Evolutionary conservation across 1,140 invertebrate genomes (phyloP).

Genomic region (Homalodisca vitripennis): DNA sequence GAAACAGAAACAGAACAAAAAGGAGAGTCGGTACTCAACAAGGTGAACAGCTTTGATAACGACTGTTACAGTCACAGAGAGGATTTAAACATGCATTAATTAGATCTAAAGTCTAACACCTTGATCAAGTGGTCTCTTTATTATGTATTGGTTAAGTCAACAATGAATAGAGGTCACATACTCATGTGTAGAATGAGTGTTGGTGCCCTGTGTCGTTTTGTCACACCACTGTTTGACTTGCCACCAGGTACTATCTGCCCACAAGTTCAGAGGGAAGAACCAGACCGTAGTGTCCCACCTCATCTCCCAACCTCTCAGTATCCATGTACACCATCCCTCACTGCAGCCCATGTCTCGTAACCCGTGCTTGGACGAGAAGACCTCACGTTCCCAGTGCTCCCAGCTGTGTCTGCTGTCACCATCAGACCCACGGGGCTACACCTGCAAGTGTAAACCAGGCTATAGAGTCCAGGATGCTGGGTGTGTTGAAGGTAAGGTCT

Average conservation of each 20-base stretch:
- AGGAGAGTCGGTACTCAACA: no score
- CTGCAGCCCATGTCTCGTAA: slow-evolving; percentile 85
- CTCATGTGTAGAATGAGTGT: no score
- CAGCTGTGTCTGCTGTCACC: slow-evolving; percentile 92
- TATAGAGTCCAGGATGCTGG: slow-evolving; percentile 68
- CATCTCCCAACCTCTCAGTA: slow-evolving; percentile 91
- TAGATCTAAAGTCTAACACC: no score
- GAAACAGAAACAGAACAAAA: no score
- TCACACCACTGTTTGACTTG: no score
- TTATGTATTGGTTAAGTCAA: no score
- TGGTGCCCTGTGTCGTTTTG: no score
- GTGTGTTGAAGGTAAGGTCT: slow-evolving; percentile 63
- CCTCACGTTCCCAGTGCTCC: slow-evolving; percentile 60
- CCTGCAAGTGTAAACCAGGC: slow-evolving; percentile 90
- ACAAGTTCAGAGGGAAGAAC: slow-evolving; percentile 89
- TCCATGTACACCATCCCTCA: slow-evolving; percentile 91
- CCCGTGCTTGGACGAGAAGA: slow-evolving; percentile 66
- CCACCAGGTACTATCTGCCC: slow-evolving; percentile 64
- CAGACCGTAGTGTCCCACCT: slow-evolving; percentile 92
- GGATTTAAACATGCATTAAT: no score
- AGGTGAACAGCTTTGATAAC: no score
- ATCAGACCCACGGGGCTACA: slow-evolving; percentile 65
- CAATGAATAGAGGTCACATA: no score
- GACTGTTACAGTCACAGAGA: no score
- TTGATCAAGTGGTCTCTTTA: no score